These are phyloP conservation scores for Maconellicoccus hirsutus DNA, from an alignment of 1,140 invertebrate genomes.

Conservation along the genomic window DNA sequence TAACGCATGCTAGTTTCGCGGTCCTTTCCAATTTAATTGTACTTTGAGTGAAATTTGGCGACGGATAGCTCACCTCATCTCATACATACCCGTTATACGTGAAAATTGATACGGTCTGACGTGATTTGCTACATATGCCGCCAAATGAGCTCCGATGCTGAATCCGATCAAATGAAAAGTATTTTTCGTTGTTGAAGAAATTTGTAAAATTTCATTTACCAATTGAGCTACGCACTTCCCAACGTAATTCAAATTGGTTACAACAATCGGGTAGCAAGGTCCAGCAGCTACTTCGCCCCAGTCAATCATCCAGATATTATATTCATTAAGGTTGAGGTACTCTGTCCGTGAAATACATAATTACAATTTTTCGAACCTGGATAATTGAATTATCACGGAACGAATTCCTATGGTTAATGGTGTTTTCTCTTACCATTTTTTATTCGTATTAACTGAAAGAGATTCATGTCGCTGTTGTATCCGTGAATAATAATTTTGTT, in stretches of 20 bases:
- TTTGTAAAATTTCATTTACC: slow-evolving; percentile 41
- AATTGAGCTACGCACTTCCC: slow-evolving; percentile 47
- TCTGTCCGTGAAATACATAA: background rate
- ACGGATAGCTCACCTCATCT: too few species aligned
- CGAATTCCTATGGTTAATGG: background rate
- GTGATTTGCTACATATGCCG: slow-evolving; percentile 43
- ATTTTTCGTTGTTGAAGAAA: slow-evolving; percentile 33
- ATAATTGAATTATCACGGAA: background rate
- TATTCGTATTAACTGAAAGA: background rate
- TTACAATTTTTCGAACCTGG: background rate
- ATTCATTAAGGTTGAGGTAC: background rate
- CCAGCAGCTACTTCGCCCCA: slow-evolving; percentile 47
- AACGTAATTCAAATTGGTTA: slow-evolving; percentile 48
- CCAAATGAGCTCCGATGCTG: slow-evolving; percentile 52
- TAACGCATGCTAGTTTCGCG: too few species aligned
- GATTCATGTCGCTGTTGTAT: slow-evolving; percentile 2
- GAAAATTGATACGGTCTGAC: slow-evolving; percentile 41
- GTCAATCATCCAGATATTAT: slow-evolving; percentile 51
- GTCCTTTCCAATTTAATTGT: too few species aligned
- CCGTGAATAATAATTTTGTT: slow-evolving; percentile 11
- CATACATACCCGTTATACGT: slow-evolving; percentile 44
- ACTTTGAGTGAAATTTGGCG: too few species aligned
- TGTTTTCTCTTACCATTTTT: slow-evolving; percentile 10
- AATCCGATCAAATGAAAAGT: slow-evolving; percentile 53
- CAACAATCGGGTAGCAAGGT: slow-evolving; percentile 52